Conservation (phyloP, 2,888 invertebrate species). For the Agrotis exclamationis region DNA sequence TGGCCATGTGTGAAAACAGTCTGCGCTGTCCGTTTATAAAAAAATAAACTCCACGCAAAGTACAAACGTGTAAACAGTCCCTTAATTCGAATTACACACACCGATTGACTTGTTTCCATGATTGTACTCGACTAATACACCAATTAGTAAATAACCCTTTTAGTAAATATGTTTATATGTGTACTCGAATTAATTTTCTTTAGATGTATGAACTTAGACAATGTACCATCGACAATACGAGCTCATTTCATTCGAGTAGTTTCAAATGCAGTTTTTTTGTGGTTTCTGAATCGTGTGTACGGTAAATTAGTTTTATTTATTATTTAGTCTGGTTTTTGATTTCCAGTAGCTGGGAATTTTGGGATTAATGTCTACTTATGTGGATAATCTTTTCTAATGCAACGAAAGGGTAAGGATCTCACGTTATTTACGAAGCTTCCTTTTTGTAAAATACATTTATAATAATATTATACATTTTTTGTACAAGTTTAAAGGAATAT, state of each 20-base stretch:
- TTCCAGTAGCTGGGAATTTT: constrained; percentile 50
- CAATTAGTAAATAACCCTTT: constrained; percentile 88
- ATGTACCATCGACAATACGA: constrained; percentile 79
- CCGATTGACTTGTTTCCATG: constrained; percentile 85
- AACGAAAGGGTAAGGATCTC: constrained; percentile 30
- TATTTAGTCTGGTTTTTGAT: constrained; percentile 65
- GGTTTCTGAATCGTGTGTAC: constrained; percentile 70
- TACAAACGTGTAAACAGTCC: constrained; percentile 85
- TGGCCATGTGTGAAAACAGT: constrained; percentile 87
- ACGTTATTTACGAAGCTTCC: constrained; percentile 7
- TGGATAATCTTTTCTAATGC: constrained; percentile 29
- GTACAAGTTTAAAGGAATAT: too few relatives aligned
- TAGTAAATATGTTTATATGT: constrained; percentile 81
- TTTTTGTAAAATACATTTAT: background rate
- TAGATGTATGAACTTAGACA: constrained; percentile 82
- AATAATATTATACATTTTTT: background rate
- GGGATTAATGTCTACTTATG: constrained; percentile 52
- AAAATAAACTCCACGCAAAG: constrained; percentile 78
- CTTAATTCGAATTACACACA: constrained; percentile 89
- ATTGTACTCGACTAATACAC: constrained; percentile 82
- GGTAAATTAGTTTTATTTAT: constrained; percentile 75
- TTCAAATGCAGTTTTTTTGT: constrained; percentile 74
- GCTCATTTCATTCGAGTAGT: constrained; percentile 76
- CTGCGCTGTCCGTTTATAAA: constrained; percentile 80
- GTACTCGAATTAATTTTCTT: constrained; percentile 78